phyloP scores from a whole-genome alignment of 2,888 invertebrate species.

The Drosophila nigritarsus region DNA sequence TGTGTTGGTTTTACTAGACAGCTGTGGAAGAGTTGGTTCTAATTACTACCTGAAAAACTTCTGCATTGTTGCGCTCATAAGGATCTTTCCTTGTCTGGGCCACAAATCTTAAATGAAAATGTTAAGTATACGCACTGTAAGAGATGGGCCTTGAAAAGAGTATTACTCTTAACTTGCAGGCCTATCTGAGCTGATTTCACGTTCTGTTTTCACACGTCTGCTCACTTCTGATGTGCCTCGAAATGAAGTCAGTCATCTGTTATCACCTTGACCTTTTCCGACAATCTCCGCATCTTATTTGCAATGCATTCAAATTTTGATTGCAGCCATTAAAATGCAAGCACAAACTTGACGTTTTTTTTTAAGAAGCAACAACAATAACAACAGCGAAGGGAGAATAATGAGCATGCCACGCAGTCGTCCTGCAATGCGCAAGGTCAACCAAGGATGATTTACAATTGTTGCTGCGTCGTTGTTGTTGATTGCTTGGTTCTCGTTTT shows the following conservation, averaged over 20 bases:
- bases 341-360: constrained; percentile 56
- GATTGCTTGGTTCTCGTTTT: constrained; percentile 25
- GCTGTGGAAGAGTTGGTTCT: constrained; percentile 37
- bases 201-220: constrained; percentile 23
- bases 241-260: constrained; percentile 21
- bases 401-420: constrained; percentile 65
- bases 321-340: constrained; percentile 76
- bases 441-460: constrained; percentile 67
- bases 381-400: constrained; percentile 48
- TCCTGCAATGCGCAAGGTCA: constrained; percentile 71
- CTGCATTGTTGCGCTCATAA: constrained; percentile 58
- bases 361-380: constrained; percentile 28
- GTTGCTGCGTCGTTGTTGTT: constrained; percentile 43
- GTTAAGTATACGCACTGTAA: constrained; percentile 48
- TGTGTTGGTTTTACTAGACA: not conserved
- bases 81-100: constrained; percentile 6
- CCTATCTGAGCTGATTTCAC: not conserved
- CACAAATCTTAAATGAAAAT: constrained; percentile 58
- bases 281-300: constrained; percentile 47
- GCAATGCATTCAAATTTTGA: constrained; percentile 77
- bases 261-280: constrained; percentile 53
- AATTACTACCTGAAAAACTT: constrained; percentile 63
- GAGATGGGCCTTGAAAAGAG: constrained; percentile 14
- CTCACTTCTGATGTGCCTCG: not conserved
- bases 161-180: constrained; percentile 4